These are phyloP conservation scores for Zaprionus gabonicus DNA, from an alignment of 1,140 invertebrate genomes.

Conservation along the genomic window DNA sequence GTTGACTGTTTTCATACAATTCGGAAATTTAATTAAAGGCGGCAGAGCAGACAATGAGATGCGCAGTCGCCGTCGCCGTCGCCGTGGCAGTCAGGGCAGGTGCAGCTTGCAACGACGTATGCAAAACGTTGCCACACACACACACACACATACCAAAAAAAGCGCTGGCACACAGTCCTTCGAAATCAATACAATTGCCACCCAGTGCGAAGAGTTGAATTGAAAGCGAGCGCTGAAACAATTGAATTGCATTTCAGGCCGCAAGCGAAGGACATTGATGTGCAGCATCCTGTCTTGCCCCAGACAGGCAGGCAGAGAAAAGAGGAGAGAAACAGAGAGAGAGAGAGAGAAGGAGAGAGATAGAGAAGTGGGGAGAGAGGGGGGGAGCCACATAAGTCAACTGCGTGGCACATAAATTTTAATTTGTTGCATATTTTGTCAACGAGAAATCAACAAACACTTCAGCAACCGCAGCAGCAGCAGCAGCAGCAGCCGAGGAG, in stretches of 20 bases:
- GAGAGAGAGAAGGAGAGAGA: slow-evolving; percentile 9
- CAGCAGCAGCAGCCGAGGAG: background rate
- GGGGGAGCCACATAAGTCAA: slow-evolving; percentile 59
- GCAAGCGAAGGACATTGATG: slow-evolving; percentile 74
- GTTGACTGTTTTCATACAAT: slow-evolving; percentile 83
- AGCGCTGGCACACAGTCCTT: slow-evolving; percentile 1
- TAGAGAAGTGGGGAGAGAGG: background rate
- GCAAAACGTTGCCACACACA: slow-evolving; percentile 25
- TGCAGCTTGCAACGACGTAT: slow-evolving; percentile 51
- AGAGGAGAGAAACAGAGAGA: slow-evolving; percentile 13
- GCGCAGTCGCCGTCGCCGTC: slow-evolving; percentile 27
- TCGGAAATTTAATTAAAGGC: slow-evolving; percentile 83
- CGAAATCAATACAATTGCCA: slow-evolving; percentile 81
- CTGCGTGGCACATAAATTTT: slow-evolving; percentile 80
- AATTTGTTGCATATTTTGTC: slow-evolving; percentile 85
- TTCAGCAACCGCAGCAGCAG: background rate
- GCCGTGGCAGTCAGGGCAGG: slow-evolving; percentile 47
- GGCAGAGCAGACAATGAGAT: slow-evolving; percentile 80
- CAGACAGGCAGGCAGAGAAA: background rate
- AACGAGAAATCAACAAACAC: slow-evolving; percentile 79
- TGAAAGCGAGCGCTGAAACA: slow-evolving; percentile 49
- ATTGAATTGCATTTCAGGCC: slow-evolving; percentile 83
- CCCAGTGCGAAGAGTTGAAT: slow-evolving; percentile 52
- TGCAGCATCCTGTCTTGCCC: slow-evolving; percentile 69
- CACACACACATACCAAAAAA: slow-evolving; percentile 19